phyloP scores from a whole-genome alignment of 1,140 invertebrate species.

The Bemisia tabaci region DNA sequence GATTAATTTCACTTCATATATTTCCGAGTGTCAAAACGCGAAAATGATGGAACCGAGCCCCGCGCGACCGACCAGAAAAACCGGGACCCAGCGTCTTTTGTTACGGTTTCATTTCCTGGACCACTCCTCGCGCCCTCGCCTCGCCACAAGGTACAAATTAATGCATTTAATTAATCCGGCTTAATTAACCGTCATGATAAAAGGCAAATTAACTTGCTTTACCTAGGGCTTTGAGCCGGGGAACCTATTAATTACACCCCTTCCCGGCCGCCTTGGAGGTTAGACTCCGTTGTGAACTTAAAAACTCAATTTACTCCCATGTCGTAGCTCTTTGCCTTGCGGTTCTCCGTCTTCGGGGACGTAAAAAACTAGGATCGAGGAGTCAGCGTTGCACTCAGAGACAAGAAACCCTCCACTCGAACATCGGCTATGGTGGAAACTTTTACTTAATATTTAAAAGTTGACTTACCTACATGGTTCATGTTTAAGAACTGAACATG shows the following conservation, averaged over 20 bases:
- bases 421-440: too few relatives aligned
- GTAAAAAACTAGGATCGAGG: too few relatives aligned
- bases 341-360: too few relatives aligned
- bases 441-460: too few relatives aligned
- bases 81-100: background rate
- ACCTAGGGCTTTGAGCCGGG: background rate
- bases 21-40: background rate
- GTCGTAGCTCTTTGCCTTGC: too few relatives aligned
- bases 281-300: background rate
- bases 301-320: background rate
- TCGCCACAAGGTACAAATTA: background rate
- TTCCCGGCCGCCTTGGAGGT: background rate
- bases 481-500: too few relatives aligned
- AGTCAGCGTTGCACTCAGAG: too few relatives aligned
- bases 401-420: too few relatives aligned
- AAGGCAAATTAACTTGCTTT: background rate
- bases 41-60: background rate
- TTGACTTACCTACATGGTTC: too few relatives aligned
- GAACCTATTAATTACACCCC: background rate
- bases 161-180: background rate
- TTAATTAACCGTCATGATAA: background rate
- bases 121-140: background rate
- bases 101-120: background rate
- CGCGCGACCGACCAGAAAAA: too few relatives aligned
- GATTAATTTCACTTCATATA: background rate